Evolutionary conservation across 2,797 vertebrate genomes (phyloP).

Genomic region (Enteromius fasciolatus): DNA sequence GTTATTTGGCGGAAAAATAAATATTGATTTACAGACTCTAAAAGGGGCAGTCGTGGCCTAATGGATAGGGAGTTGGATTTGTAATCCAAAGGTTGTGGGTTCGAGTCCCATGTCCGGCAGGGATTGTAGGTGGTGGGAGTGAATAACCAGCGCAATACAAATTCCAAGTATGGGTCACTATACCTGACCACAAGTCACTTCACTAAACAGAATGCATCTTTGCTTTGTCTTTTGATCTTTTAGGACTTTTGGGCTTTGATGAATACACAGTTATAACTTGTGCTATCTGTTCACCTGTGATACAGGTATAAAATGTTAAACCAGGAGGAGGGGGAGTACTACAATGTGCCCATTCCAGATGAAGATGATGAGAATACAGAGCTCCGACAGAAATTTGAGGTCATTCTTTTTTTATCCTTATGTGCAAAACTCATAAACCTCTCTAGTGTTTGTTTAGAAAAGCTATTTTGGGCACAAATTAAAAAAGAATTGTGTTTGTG

Average conservation of each 20-base stretch:
- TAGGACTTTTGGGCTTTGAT: background rate
- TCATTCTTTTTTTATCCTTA: constrained; percentile 69
- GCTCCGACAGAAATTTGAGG: constrained; percentile 95
- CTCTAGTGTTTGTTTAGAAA: background rate
- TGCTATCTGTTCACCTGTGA: constrained; percentile 9
- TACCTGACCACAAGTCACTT: no score
- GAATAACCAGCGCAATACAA: no score
- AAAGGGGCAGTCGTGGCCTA: no score
- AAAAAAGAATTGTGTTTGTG: background rate
- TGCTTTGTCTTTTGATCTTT: no score
- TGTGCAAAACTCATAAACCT: background rate
- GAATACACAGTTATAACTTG: background rate
- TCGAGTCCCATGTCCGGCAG: no score
- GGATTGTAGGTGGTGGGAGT: no score
- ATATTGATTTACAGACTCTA: background rate
- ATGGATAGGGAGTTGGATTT: no score
- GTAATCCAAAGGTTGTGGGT: no score
- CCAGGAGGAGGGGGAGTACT: constrained; percentile 97
- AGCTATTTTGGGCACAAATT: background rate
- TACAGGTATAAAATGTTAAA: constrained; percentile 94
- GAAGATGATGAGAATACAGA: constrained; percentile 90
- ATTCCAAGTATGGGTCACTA: no score
- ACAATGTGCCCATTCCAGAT: constrained; percentile 96
- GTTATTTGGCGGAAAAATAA: background rate
- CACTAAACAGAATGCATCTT: background rate